Conservation (phyloP, 2,113 vertebrate genomes). For the Corythaixoides concolor region DNA sequence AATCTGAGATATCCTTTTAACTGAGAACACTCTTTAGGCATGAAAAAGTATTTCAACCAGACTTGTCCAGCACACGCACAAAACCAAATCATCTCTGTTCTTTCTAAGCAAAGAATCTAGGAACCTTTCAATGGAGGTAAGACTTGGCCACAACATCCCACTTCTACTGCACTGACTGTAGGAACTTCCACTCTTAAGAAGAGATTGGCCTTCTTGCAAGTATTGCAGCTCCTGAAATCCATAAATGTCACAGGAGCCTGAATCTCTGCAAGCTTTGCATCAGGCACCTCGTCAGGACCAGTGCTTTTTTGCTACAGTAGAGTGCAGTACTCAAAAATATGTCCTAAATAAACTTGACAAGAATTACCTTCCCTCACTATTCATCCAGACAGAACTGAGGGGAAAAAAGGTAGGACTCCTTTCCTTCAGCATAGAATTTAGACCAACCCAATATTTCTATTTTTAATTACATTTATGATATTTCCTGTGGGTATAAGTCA, state of each 20-base stretch:
- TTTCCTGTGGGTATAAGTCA: conserved; percentile 34
- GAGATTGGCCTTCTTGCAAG: neutral
- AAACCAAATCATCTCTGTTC: neutral
- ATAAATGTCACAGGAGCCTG: neutral
- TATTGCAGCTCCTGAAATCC: neutral
- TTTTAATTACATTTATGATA: conserved; percentile 58
- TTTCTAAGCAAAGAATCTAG: neutral
- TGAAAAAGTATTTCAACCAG: neutral
- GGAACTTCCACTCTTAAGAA: neutral
- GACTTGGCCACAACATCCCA: neutral
- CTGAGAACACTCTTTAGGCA: neutral
- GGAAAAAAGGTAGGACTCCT: neutral
- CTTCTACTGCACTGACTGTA: neutral
- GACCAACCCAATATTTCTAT: conserved; percentile 1
- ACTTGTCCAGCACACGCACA: neutral
- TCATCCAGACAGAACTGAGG: neutral
- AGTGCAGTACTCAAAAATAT: neutral
- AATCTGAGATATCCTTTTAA: neutral
- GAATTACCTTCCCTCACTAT: neutral
- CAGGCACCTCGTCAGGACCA: neutral
- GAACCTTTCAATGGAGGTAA: neutral
- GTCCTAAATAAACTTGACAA: neutral
- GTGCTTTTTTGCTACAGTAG: neutral
- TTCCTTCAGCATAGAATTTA: neutral
- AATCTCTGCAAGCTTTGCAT: neutral